phyloP scores from a whole-genome alignment of 1,140 invertebrate species.

The Aleiodes sp. region DNA sequence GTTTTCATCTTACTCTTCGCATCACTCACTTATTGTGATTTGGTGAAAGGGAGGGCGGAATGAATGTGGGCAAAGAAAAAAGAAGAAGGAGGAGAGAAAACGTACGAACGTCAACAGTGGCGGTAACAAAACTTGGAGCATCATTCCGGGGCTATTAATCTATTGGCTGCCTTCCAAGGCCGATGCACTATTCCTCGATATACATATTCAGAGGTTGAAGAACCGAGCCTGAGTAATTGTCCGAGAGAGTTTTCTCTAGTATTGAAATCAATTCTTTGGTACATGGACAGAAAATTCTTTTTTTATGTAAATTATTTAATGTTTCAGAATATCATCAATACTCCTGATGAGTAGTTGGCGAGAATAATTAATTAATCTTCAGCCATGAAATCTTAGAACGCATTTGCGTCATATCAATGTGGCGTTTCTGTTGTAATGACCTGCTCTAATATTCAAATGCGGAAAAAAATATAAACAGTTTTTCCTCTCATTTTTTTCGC shows the following conservation, averaged over 20 bases:
- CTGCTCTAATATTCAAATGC: no score
- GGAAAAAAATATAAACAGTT: not conserved
- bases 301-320: constrained; percentile 3
- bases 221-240: constrained; percentile 40
- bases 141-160: constrained; percentile 63
- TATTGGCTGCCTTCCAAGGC: constrained; percentile 61
- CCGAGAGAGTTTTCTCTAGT: constrained; percentile 39
- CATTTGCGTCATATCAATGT: no score
- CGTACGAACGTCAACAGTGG: constrained; percentile 20
- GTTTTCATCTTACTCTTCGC: constrained; percentile 14
- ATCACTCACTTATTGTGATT: constrained; percentile 27
- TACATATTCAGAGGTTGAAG: constrained; percentile 54
- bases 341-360: no score
- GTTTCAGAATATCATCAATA: no score
- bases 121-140: constrained; percentile 56
- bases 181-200: constrained; percentile 56
- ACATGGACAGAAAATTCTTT: not conserved
- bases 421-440: no score
- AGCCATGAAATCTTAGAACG: no score
- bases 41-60: not conserved
- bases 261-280: not conserved
- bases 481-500: not conserved
- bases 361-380: no score
- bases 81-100: not conserved
- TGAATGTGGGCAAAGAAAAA: not conserved